Evolutionary conservation across 2,113 vertebrate species (phyloP).

Genomic region (Syngnathus typhle): DNA sequence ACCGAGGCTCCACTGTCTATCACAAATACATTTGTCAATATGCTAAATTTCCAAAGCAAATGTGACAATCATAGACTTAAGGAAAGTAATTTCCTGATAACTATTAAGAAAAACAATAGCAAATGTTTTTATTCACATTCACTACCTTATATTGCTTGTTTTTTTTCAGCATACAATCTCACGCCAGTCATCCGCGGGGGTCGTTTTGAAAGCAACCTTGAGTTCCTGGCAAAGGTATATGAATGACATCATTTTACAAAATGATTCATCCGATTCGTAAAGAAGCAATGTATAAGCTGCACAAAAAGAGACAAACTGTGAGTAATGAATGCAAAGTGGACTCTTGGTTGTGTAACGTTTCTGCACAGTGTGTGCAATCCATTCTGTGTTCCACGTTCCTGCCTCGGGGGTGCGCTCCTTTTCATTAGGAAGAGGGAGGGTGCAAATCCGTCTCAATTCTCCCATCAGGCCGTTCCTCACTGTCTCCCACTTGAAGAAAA

Average conservation of each 20-base stretch:
- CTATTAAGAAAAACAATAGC: too few relatives aligned
- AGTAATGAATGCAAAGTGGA: conserved; percentile 34
- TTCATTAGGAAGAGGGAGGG: conserved; percentile 23
- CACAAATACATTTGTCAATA: too few relatives aligned
- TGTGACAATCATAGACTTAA: too few relatives aligned
- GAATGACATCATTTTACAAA: not conserved
- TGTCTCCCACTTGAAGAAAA: conserved; percentile 16
- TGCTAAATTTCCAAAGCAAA: too few relatives aligned
- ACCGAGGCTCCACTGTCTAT: too few relatives aligned
- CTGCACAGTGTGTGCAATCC: conserved; percentile 29
- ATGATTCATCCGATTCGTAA: conserved; percentile 45
- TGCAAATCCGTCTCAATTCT: conserved; percentile 27
- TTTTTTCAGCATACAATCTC: not conserved
- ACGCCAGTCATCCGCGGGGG: not conserved
- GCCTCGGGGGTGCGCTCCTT: conserved; percentile 16
- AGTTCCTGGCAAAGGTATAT: not conserved
- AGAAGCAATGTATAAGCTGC: conserved; percentile 19
- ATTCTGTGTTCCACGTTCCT: conserved; percentile 54
- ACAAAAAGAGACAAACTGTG: conserved; percentile 40
- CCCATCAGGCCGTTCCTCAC: conserved; percentile 22
- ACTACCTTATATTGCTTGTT: not conserved
- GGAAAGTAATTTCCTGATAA: too few relatives aligned
- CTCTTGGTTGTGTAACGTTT: conserved; percentile 29
- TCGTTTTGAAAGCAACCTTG: not conserved
- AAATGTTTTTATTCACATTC: not conserved